Evolutionary conservation across 2,113 vertebrate species (phyloP).

Genomic region (Psilopogon haemacephalus): DNA sequence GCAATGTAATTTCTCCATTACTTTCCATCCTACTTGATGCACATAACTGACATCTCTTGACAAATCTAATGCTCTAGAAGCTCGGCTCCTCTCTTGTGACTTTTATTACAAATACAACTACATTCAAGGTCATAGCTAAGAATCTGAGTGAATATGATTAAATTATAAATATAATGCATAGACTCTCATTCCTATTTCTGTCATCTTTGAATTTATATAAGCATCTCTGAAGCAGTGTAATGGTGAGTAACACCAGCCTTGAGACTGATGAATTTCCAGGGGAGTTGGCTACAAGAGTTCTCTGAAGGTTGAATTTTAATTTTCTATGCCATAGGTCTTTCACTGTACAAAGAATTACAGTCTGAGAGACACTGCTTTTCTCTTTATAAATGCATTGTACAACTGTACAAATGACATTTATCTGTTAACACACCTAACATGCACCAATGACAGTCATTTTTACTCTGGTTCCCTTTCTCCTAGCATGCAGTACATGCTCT

Average conservation of each 20-base stretch:
- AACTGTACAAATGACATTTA: not conserved
- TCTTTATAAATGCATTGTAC: not conserved
- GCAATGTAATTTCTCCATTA: conserved; percentile 19
- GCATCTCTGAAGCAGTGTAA: not conserved
- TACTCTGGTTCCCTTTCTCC: not conserved
- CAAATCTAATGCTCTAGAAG: conserved; percentile 28
- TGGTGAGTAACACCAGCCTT: not conserved
- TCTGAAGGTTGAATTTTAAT: not conserved
- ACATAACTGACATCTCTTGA: conserved; percentile 14
- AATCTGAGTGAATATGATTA: not conserved
- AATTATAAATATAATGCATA: conserved; percentile 17
- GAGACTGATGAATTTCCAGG: not conserved
- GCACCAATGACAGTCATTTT: not conserved
- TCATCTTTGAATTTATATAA: not conserved
- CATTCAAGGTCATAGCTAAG: conserved; percentile 23
- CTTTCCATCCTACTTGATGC: conserved; percentile 16
- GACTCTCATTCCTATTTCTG: not conserved
- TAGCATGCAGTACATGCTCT: not conserved
- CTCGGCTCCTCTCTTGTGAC: not conserved
- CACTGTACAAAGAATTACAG: not conserved
- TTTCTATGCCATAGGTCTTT: not conserved
- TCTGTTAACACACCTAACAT: not conserved
- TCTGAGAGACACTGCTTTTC: not conserved
- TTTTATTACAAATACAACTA: conserved; percentile 3
- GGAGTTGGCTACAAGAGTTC: not conserved